phyloP scores from a whole-genome alignment of 23 tunicate genomes.

The Styela clava region DNA sequence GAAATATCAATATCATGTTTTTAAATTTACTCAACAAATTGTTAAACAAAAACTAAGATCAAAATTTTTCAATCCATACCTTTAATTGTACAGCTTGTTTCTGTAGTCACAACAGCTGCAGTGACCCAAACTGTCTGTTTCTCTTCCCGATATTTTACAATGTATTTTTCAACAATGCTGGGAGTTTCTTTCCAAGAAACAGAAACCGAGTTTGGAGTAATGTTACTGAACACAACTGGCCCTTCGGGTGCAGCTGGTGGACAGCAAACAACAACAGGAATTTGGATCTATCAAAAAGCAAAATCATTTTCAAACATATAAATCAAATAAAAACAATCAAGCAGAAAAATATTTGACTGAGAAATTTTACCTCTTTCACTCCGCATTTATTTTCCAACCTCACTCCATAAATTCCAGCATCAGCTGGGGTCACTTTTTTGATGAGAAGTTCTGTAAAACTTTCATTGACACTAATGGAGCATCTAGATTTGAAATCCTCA shows the following conservation, averaged over 20 bases:
- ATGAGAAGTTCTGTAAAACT: constrained; percentile 73
- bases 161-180: constrained; percentile 62
- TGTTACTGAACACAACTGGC: constrained; percentile 73
- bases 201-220: constrained; percentile 50
- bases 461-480: constrained; percentile 35
- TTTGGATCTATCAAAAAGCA: not conserved
- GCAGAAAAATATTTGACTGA: not conserved
- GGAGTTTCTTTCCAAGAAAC: constrained; percentile 61
- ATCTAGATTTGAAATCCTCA: constrained; percentile 39
- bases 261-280: constrained; percentile 66
- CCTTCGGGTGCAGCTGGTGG: constrained; percentile 85
- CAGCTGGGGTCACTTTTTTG: constrained; percentile 57
- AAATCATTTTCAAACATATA: no score
- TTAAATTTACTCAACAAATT: no score
- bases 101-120: constrained; percentile 48
- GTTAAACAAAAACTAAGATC: no score
- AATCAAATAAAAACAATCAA: no score
- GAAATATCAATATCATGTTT: no score
- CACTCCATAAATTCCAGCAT: constrained; percentile 69
- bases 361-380: constrained; percentile 21
- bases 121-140: constrained; percentile 73
- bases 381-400: constrained; percentile 69
- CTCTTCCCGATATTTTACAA: constrained; percentile 67
- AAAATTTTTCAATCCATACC: constrained; percentile 13
- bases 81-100: constrained; percentile 49